These are phyloP conservation scores for Acanthococcus lagerstroemiae DNA, from an alignment of 2,888 invertebrate species.

Conservation along the genomic window DNA sequence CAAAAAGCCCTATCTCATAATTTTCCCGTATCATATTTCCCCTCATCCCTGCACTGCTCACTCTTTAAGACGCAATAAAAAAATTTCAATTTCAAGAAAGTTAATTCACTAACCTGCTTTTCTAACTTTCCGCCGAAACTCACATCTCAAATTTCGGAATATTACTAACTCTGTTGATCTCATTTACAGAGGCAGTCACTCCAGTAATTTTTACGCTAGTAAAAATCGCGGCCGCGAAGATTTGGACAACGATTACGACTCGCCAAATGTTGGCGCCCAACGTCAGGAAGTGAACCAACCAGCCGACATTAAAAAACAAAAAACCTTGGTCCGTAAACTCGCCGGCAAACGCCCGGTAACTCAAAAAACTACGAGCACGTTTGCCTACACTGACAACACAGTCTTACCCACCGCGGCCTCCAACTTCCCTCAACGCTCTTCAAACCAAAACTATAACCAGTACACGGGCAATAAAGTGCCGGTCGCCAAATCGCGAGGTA, in stretches of 20 bases:
- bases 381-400: constrained; percentile 9
- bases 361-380: constrained; percentile 39
- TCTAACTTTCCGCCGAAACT: no score
- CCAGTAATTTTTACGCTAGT: constrained; percentile 64
- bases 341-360: constrained; percentile 39
- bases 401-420: neutral
- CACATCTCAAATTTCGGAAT: no score
- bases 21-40: no score
- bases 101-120: no score
- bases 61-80: no score
- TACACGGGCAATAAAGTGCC: constrained; percentile 7
- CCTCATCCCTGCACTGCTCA: no score
- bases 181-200: constrained; percentile 47
- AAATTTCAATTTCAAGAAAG: no score
- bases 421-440: constrained; percentile 1
- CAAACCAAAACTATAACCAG: constrained; percentile 6
- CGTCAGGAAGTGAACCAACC: constrained; percentile 29
- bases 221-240: constrained; percentile 50
- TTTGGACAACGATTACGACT: constrained; percentile 43
- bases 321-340: constrained; percentile 24
- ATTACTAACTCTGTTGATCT: no score
- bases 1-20: no score
- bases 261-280: constrained; percentile 18
- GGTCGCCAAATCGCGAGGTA: constrained; percentile 8
- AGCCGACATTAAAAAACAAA: constrained; percentile 40